Evolutionary conservation across 2,888 invertebrate species (phyloP), one percentile per base, ranked within the genome.

Genomic region (Entomobrya multifasciata): DNA sequence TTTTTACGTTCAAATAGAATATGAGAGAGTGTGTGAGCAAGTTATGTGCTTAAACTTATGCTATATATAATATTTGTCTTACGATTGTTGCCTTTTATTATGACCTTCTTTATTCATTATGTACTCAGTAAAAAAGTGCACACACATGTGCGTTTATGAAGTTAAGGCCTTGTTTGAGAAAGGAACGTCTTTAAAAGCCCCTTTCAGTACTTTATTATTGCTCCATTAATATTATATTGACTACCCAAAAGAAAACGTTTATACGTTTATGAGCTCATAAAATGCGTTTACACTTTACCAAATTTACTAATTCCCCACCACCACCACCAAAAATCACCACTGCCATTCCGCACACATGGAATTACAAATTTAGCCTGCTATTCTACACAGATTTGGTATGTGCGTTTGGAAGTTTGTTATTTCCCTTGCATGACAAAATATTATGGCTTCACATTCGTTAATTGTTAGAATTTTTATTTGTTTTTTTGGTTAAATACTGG

Each of bases 221-320:
- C 87, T 88, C 87, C 88, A 88, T 88, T 86, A 6, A 87, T 84
- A 47, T 82, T 74, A 77, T 65, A 62, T 65, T 57, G 81, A 78
- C 77, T 77, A 65, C 81, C 74, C 86, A 49, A 82, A 85, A 57
- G 80, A 87, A 77, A 77, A 77, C 44, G 60, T 80, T 87, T 90
- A 88, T 81, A 85, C 89, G 89, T 90, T 90, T 90, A 90, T 90
- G 90, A 85, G 85, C 88, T 88, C 90, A 85, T 90, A 90, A 90
- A 90, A 87, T 79, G 89, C 86, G 74, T 89, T 90, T 89, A 89
- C 88, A 89, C 90, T 90, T 89, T 65, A 80, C 87, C 88, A 87
- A 88, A 88, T 89, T 88, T 88, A 89, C 88, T 87, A 88, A 88
- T 90, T 87, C 36, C 3, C 25, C 41, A 74, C 44, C 49, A 77